Base-by-base conservation (phyloP, 2,113 vertebrate genomes). In the Henicopernis longicauda region DNA sequence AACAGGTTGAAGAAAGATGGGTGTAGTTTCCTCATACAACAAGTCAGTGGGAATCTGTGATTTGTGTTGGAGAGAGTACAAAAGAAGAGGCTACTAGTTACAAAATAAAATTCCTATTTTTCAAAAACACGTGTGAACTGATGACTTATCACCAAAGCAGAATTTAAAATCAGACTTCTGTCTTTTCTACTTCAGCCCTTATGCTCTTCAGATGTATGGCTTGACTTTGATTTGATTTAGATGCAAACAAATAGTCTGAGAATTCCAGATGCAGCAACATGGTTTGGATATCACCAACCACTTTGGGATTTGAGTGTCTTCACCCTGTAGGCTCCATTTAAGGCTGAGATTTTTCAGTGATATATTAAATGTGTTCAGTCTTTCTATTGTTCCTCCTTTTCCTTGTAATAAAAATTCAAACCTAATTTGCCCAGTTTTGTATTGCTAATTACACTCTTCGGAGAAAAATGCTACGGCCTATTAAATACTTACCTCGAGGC, bases 1-100 rank as follows among this genome's bases (percentile, higher is more conserved):
- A 95, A 55, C 72, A 79, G 78, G 14, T 88, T 95, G 88, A 93
- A 96, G 54, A 96, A 69, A 82, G n/a, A 67, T 65, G 27, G 50
- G 36, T 70, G 92, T 87, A 9, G 23, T 78, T 77, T 67, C 38
- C 11, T 57, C 42, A 9, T 16, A 27, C 10, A 52, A 52, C 8
- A 81, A 69, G 40, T 66, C 29, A 34, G 32, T 52, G 34, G 34
- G 62, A 69, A 40, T 58, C 44, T 55, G 32, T 45, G 36, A 57
- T 63, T 87, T 58, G 10, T 3, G 1, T 36, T 76, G 38, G 22
- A 6, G 21, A 81, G 29, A 38, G 10, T 79, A 25, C 20, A 80
- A 42, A 88, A 36, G 54, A 47, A 40, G 25, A 81, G 34, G 5
- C 19, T 57, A 13, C 38, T 49, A 54, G 16, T 59, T 55, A 58